These are phyloP conservation scores for Eunapius fragilis DNA, from an alignment of 37 sponge, comb jelly and placozoan species.

Conservation along the genomic window DNA sequence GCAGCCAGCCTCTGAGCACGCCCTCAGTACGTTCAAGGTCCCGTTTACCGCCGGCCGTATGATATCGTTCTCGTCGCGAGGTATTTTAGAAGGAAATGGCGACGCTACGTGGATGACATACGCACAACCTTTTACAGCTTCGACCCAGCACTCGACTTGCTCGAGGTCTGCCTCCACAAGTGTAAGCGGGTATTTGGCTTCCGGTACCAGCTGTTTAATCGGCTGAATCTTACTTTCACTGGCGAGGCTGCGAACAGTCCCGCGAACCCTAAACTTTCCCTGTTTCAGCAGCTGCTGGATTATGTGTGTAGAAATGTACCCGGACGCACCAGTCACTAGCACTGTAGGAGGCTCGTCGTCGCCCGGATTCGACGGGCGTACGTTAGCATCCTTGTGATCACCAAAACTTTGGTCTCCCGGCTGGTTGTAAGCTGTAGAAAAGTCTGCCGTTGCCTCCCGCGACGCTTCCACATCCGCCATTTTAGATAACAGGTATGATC, in stretches of 20 bases:
- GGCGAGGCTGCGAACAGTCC: conserved; percentile 77
- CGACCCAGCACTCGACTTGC: conserved; percentile 67
- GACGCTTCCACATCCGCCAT: neutral
- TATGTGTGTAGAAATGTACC: conserved; percentile 81
- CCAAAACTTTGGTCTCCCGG: no score
- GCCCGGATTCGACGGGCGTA: conserved; percentile 5
- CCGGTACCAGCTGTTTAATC: conserved; percentile 59
- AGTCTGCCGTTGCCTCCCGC: conserved; percentile 6
- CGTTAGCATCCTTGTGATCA: no score
- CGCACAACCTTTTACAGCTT: conserved; percentile 80
- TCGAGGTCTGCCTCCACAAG: conserved; percentile 87
- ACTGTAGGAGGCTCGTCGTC: conserved; percentile 54
- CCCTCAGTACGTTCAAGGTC: conserved; percentile 77
- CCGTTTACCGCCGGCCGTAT: conserved; percentile 85
- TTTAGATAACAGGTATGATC: no score
- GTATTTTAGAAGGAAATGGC: conserved; percentile 54
- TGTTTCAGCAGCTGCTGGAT: conserved; percentile 66
- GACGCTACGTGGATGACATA: conserved; percentile 94
- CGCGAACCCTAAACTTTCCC: conserved; percentile 71
- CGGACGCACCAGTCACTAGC: conserved; percentile 93
- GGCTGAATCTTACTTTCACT: conserved; percentile 74
- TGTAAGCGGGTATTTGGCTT: conserved; percentile 72
- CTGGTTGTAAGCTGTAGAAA: no score
- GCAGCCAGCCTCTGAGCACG: conserved; percentile 75
- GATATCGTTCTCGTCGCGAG: conserved; percentile 31